phyloP scores from a whole-genome alignment of 2,113 vertebrate genomes.

The Prionailurus bengalensis region DNA sequence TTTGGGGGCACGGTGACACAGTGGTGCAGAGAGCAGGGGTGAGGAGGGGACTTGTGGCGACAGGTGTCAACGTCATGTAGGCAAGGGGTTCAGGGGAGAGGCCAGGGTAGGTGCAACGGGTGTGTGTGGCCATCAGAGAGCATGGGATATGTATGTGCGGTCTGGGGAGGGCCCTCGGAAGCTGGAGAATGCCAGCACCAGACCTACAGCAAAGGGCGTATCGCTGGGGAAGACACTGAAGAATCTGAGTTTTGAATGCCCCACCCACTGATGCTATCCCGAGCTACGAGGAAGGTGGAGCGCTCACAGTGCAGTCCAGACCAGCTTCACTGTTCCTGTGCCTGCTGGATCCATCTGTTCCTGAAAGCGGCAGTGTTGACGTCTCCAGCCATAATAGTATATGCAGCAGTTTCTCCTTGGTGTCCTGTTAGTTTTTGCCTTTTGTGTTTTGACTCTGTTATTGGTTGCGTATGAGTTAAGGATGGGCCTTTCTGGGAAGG shows the following conservation, averaged over 20 bases:
- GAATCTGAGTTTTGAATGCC: fast-evolving
- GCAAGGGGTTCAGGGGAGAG: neutral
- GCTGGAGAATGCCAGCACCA: too few species aligned
- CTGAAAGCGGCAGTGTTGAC: fast-evolving
- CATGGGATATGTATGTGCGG: fast-evolving
- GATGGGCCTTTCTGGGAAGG: too few species aligned
- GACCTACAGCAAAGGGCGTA: fast-evolving
- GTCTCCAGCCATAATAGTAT: fast-evolving
- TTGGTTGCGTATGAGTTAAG: fast-evolving
- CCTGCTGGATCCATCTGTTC: fast-evolving
- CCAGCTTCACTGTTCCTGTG: fast-evolving
- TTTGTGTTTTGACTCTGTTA: neutral
- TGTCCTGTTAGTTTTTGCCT: fast-evolving
- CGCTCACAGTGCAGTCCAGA: too few species aligned
- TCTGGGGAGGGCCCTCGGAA: fast-evolving
- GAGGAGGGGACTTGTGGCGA: neutral
- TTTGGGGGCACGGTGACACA: fast-evolving
- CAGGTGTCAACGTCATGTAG: neutral
- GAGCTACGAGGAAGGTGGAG: fast-evolving
- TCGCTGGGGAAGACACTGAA: fast-evolving
- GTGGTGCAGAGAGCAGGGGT: neutral
- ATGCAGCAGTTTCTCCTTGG: neutral
- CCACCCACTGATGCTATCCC: fast-evolving
- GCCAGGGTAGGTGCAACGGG: too few species aligned
- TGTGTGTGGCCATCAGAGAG: neutral